Evolutionary conservation across 2,888 invertebrate species (phyloP), one percentile per base, ranked within the genome.

Genomic region (Synanthedon tipuliformis): DNA sequence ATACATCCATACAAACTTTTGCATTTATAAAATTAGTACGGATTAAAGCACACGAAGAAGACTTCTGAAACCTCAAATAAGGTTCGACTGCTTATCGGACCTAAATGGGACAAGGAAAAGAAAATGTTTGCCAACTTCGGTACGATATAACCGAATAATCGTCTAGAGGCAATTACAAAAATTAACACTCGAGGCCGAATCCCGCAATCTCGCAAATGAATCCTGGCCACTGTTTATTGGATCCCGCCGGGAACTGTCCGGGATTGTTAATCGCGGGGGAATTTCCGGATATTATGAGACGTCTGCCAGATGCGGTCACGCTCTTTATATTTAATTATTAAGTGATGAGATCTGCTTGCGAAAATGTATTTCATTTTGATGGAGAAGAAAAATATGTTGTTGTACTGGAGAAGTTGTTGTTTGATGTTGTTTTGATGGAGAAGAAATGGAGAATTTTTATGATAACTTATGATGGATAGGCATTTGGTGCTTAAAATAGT

Each of bases 171-270:
- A 74, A 79, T 80, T 75, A 79, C 73, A 78, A 75, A 78, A 78
- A 79, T 79, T 76, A 78, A 72, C 75, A 69, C 68, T 64, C 60
- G 58, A 56, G 59, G 57, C 55, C 56, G 59, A 61, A 62, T 62
- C 56, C 62, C 62, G 73, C 76, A 76, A 78, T 78, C 73, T 69
- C 66, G 69, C 71, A 76, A 78, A 77, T 74, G 75, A 71, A 71
- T 65, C 65, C 61, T 62, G 67, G 61, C 65, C 64, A 56, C 59
- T 64, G 68, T 66, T 70, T 73, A 73, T 72, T 71, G 67, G 69
- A 71, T 69, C 59, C 65, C 71, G 68, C 54, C 51, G 68, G 64
- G 67, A 62, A 56, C 54, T 57, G 65, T 62, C 63, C 58, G 57
- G 60, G 61, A 61, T 65, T 65, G 71, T 72, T 75, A 72, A 74